These are phyloP conservation scores for Dendroctonus valens DNA, from an alignment of 1,140 invertebrate genomes.

Conservation along the genomic window DNA sequence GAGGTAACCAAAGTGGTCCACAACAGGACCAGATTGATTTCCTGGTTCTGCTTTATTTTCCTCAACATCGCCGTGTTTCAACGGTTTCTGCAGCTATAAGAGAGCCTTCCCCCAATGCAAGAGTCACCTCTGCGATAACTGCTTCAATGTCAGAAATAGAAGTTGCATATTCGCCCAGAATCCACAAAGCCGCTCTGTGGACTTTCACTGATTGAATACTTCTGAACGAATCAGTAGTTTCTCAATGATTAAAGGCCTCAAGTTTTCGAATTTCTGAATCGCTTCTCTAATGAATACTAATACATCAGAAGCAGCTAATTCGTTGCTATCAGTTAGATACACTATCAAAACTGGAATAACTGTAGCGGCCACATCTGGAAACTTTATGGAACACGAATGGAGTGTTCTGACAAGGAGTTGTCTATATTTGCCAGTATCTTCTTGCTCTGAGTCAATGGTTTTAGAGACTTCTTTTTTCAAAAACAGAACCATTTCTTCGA, in stretches of 20 bases:
- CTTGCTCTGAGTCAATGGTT: conserved; percentile 74
- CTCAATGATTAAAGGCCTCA: conserved; percentile 79
- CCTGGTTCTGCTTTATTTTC: conserved; percentile 49
- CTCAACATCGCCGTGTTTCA: conserved; percentile 65
- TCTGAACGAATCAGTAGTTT: conserved; percentile 75
- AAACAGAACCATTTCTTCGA: conserved; percentile 94
- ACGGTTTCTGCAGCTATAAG: conserved; percentile 87
- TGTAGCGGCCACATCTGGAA: conserved; percentile 92
- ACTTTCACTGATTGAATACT: conserved; percentile 82
- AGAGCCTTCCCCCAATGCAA: conserved; percentile 82
- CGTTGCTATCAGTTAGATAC: conserved; percentile 93
- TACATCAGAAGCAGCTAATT: conserved; percentile 91
- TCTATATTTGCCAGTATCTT: conserved; percentile 93
- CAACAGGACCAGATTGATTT: conserved; percentile 40
- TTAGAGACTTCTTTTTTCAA: conserved; percentile 94
- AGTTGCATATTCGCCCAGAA: conserved; percentile 93
- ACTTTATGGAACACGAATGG: conserved; percentile 95
- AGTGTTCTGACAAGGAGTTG: conserved; percentile 94
- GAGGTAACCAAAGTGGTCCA: conserved; percentile 80
- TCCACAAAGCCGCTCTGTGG: conserved; percentile 96
- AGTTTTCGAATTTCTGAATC: conserved; percentile 85
- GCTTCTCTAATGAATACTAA: conserved; percentile 93
- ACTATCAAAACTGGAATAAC: conserved; percentile 96
- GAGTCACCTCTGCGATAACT: conserved; percentile 66
- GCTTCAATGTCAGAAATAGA: conserved; percentile 73